A percentile compares a stretch with the other conserved stretches of the same genome.
Evolutionary conservation across 2,797 vertebrate genomes (phyloP).

Genomic region (Catamblyrhynchus diadema): DNA sequence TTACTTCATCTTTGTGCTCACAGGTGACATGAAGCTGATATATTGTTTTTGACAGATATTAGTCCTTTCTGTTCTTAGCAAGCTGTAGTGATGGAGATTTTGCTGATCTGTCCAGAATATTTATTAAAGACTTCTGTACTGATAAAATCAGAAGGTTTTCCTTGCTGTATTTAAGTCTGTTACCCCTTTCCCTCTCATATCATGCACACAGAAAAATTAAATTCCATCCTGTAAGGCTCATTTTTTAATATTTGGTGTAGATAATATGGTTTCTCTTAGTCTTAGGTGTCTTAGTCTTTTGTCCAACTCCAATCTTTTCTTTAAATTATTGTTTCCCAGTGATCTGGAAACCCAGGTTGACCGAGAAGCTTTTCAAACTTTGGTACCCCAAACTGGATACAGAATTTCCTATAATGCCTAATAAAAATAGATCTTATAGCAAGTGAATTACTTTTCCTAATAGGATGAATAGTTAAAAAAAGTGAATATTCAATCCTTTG

Average conservation of each 20-base stretch:
- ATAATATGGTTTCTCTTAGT: not conserved
- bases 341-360: not conserved
- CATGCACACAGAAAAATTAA: not conserved
- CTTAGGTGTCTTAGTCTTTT: not conserved
- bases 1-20: not conserved
- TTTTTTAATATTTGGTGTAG: not conserved
- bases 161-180: not conserved
- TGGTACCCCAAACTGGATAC: not conserved
- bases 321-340: not conserved
- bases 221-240: not conserved
- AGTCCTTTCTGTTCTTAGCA: not conserved
- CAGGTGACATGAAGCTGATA: not conserved
- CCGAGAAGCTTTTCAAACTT: not conserved
- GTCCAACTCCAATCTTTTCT: not conserved
- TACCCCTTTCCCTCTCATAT: not conserved
- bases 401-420: not conserved
- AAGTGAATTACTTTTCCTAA: not conserved
- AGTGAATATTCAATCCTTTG: not conserved
- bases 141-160: not conserved
- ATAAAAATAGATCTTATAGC: not conserved
- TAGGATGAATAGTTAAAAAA: not conserved
- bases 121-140: not conserved
- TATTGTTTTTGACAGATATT: not conserved
- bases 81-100: not conserved
- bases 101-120: not conserved